phyloP scores from a whole-genome alignment of 2,888 invertebrate species.

The Masnerella sp. region DNA sequence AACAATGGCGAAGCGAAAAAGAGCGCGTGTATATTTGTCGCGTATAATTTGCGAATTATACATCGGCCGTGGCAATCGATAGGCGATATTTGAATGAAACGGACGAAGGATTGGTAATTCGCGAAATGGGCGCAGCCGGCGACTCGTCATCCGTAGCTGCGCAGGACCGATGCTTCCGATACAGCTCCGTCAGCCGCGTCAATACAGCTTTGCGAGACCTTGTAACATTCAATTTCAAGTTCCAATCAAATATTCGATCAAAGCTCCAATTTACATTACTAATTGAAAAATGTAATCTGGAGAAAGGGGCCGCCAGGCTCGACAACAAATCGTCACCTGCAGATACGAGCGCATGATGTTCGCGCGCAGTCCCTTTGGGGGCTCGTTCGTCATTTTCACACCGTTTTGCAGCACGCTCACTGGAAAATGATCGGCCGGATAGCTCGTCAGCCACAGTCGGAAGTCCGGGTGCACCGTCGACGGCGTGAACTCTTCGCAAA shows the following conservation, averaged over 20 bases:
- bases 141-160: slow-evolving; percentile 45
- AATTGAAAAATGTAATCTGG: slow-evolving; percentile 58
- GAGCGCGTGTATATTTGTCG: slow-evolving; percentile 43
- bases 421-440: slow-evolving; percentile 91
- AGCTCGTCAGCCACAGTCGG: slow-evolving; percentile 94
- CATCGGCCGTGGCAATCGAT: slow-evolving; percentile 36
- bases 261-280: slow-evolving; percentile 56
- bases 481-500: slow-evolving; percentile 89
- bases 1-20: slow-evolving; percentile 18
- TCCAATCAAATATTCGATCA: slow-evolving; percentile 56
- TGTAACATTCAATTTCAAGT: slow-evolving; percentile 59
- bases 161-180: slow-evolving; percentile 49
- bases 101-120: slow-evolving; percentile 38
- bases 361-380: slow-evolving; percentile 93
- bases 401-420: slow-evolving; percentile 91
- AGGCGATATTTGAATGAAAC: slow-evolving; percentile 50
- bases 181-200: slow-evolving; percentile 44
- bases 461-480: slow-evolving; percentile 92
- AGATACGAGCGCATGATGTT: slow-evolving; percentile 90
- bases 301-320: slow-evolving; percentile 7
- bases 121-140: slow-evolving; percentile 39
- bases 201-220: slow-evolving; percentile 54
- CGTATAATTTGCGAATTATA: slow-evolving; percentile 50
- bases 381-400: slow-evolving; percentile 96
- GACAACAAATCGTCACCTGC: slow-evolving; percentile 73